Conservation (phyloP, 1,140 invertebrate species). For the Dinoponera quadriceps region DNA sequence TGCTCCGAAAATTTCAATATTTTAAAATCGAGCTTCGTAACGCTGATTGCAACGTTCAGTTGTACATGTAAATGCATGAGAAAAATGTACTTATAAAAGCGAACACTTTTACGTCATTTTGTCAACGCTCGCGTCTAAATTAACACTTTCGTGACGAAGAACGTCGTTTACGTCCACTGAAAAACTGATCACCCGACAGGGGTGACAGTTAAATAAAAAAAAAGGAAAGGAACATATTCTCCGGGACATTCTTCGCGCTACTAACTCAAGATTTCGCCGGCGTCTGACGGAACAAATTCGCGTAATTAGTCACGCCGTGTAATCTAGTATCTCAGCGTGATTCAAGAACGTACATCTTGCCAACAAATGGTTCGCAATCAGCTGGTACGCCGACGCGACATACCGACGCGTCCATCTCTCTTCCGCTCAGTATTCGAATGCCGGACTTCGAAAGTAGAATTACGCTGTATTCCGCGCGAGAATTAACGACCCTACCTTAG, state of each 20-base stretch:
- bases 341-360: conserved; percentile 48
- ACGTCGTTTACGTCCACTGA: too few species aligned
- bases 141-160: not conserved
- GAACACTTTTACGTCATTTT: not conserved
- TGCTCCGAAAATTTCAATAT: not conserved
- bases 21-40: not conserved
- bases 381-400: conserved; percentile 41
- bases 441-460: conserved; percentile 55
- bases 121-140: not conserved
- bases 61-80: too few species aligned
- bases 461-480: conserved; percentile 28
- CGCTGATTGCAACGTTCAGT: not conserved
- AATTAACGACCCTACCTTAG: conserved; percentile 39
- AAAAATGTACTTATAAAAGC: too few species aligned
- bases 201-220: too few species aligned
- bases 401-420: conserved; percentile 33
- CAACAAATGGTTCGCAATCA: conserved; percentile 54
- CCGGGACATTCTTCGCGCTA: not conserved
- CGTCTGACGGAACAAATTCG: conserved; percentile 29
- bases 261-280: conserved; percentile 2
- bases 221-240: not conserved
- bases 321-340: conserved; percentile 18
- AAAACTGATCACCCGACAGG: too few species aligned
- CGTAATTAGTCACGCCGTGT: conserved; percentile 37
- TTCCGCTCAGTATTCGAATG: conserved; percentile 36